Conservation (phyloP, 2,113 vertebrate genomes). For the Macaca fascicularis region T2T-MFA8v1.1 NC_088389.1:92662001-92662500, state of each 20-base stretch:
- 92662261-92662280: neutral
- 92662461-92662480: neutral
- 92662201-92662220: neutral
- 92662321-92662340: neutral
- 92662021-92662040: neutral
- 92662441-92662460: slow-evolving; percentile 15
- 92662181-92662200: neutral
- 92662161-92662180: neutral
- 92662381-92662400: neutral
- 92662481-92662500: too few relatives aligned
- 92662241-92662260: neutral
- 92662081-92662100: neutral
- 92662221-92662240: neutral
- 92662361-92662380: neutral
- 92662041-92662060: neutral
- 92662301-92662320: neutral
- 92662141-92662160: neutral
- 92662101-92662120: neutral
- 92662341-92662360: neutral
- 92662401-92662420: neutral
- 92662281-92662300: neutral
- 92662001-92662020: neutral
- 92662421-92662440: neutral
- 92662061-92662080: neutral
- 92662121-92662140: neutral